Base-by-base conservation (phyloP, 2,888 invertebrate genomes). In the Euplexia lucipara region DNA sequence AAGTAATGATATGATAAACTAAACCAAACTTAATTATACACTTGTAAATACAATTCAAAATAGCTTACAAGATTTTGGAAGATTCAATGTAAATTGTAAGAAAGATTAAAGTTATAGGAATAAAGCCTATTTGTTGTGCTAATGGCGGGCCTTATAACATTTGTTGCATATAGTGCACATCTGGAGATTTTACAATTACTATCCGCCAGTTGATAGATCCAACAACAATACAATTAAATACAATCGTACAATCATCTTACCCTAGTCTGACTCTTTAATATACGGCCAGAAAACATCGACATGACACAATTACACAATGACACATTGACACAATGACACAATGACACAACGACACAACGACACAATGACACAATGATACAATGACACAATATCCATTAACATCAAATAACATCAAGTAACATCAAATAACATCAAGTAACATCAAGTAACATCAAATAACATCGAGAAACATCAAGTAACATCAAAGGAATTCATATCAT, bases 41-140 rank as follows among this genome's bases (percentile, higher is more conserved):
- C 70, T 62, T 70, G 76, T 58, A 58, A 73, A 56, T 65, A 76
- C 66, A 70, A 73, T 73, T 51, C 47, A 71, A 71, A 71, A 77
- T 62, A 75, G 75, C 71, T 71, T 71, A 69, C 75, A 69, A 75
- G 71, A 56, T 47, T 44, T 70, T 75, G 44, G 35, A 64, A 54
- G 56, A 30, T 58, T 49, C 9, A 47, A 64, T 56, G 41, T 60
- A 48, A 60, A 47, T 45, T 18, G 48, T 53, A 59, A 59, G 57
- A 74, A 65, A 60, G 41, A 22, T 42, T 44, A 48, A 64, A 74
- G 49, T 44, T 10, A 51, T 54, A 12, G 26, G 8, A 35, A 22
- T 42, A 59, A 70, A 75, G 30, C 54, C 42, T 56, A n/a, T 26
- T 44, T 37, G 16, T 37, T 59, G 39, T 48, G 45, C 75, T 39